Evolutionary conservation across 2,888 invertebrate genomes (phyloP).

Genomic region (Carpatolechia fugitivella): DNA sequence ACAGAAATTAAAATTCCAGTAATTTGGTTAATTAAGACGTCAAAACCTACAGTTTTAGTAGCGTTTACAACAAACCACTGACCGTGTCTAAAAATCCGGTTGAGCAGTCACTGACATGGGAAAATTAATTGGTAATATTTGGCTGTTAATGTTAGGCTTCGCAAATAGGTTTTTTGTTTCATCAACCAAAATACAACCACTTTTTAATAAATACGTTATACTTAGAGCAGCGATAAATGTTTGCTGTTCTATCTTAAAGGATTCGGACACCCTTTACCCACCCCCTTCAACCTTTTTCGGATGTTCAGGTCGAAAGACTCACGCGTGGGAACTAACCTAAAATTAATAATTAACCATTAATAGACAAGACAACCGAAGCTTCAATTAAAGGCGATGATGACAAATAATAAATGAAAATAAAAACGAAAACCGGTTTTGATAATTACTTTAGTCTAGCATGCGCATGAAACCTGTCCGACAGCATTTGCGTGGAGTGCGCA

Average conservation of each 20-base stretch:
- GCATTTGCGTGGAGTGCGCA: constrained; percentile 4
- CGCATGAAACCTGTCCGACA: constrained; percentile 12
- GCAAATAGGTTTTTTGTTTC: no score
- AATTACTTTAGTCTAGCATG: background rate
- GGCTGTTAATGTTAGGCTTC: no score
- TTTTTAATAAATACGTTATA: no score
- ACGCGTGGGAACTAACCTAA: constrained; percentile 14
- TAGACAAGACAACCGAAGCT: background rate
- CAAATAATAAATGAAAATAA: constrained; percentile 1
- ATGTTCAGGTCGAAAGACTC: background rate
- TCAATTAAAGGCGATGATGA: constrained; percentile 4
- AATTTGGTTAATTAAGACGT: constrained; percentile 5
- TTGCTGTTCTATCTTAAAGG: no score
- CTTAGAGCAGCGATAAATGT: no score
- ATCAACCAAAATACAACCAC: no score
- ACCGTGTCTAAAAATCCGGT: constrained; percentile 14
- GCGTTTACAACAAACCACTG: constrained; percentile 9
- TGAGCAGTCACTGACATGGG: constrained; percentile 10
- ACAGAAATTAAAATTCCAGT: background rate
- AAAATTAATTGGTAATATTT: constrained; percentile 14
- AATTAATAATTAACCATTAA: constrained; percentile 8
- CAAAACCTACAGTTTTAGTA: constrained; percentile 3
- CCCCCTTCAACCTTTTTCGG: background rate
- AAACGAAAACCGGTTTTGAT: constrained; percentile 5
- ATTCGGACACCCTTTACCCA: no score